Evolutionary conservation across 2,797 vertebrate genomes (phyloP), one percentile per base, ranked within the genome.

Genomic region (Cyclura pinguis): DNA sequence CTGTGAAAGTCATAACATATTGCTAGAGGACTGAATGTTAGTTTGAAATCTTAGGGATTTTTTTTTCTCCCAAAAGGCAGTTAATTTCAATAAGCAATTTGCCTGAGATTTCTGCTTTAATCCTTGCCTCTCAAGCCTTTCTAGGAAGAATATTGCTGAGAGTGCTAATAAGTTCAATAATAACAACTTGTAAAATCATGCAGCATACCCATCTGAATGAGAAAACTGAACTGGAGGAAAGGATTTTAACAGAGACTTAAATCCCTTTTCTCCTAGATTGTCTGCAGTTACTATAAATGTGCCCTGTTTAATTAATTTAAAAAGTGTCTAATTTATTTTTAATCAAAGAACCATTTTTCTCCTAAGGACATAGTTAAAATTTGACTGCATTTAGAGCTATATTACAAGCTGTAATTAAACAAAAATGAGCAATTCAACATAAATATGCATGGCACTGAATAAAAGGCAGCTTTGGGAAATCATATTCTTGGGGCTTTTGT

Each of bases 61-160:
- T 88, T 86, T 52, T 52, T 42, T 32, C 80, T 88, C 89, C 16
- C 62, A 76, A 22, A 86, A 94, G 80, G 90, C 86, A 92, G 92
- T 93, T 97, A 92, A 94, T 96, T 97, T 95, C 95, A 96, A 95
- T 90, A 94, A 93, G 90, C 47, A 91, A 94, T 96, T 95, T 95
- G 91, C 93, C 76, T 72, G 95, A 94, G 86, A 95, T 94, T 95
- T 85, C 88, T 90, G 29, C 89, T 94, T 94, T 94, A 95, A 95
- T 96, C 86, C 88, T 93, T 95, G 94, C 95, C 95, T 96, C 95
- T 94, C 88, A 92, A 35, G 91, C 84, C 88, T 91, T 92, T 67
- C 4, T 52, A 88, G 95, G 94, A 94, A 93, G n/a, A 94, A 91
- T 88, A 93, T 38, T 73, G 84, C 82, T 95, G 92, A 93, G 84